phyloP scores from a whole-genome alignment of 1,140 invertebrate species.

The Leptinotarsa texana region DNA sequence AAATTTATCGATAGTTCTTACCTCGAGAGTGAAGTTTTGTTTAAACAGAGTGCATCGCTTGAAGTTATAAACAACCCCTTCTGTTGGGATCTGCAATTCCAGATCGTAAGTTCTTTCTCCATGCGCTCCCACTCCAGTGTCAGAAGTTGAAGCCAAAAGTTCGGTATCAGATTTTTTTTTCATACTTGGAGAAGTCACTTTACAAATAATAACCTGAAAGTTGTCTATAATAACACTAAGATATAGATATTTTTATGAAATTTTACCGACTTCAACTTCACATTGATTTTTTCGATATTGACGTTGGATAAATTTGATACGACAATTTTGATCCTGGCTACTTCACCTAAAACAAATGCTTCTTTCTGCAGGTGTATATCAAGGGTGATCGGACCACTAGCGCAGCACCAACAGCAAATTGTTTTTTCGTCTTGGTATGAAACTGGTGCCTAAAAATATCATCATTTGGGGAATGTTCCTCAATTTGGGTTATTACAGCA shows the following conservation, averaged over 20 bases:
- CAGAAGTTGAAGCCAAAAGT: not conserved
- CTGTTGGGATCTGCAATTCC: not conserved
- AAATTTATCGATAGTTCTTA: not conserved
- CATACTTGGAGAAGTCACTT: not conserved
- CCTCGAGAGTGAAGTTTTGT: not conserved
- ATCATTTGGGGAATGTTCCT: no score
- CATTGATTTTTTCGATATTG: constrained; percentile 15
- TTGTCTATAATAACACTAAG: not conserved
- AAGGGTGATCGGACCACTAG: constrained; percentile 27
- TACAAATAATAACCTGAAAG: not conserved
- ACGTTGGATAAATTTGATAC: constrained; percentile 25
- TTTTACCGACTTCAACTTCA: constrained; percentile 2
- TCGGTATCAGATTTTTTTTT: not conserved
- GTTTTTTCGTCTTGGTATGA: constrained; percentile 26
- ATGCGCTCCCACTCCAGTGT: constrained; percentile 10
- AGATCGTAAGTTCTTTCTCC: not conserved
- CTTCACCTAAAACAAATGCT: constrained; percentile 29
- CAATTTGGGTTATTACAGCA: no score
- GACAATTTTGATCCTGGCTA: constrained; percentile 6
- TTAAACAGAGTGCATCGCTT: not conserved
- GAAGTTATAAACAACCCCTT: constrained; percentile 7
- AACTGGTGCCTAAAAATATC: constrained; percentile 22
- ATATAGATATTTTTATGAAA: not conserved
- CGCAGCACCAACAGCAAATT: constrained; percentile 31
- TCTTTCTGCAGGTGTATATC: constrained; percentile 23